Base-by-base conservation (phyloP, 2,113 vertebrate genomes). In the Alectura lathami region DNA sequence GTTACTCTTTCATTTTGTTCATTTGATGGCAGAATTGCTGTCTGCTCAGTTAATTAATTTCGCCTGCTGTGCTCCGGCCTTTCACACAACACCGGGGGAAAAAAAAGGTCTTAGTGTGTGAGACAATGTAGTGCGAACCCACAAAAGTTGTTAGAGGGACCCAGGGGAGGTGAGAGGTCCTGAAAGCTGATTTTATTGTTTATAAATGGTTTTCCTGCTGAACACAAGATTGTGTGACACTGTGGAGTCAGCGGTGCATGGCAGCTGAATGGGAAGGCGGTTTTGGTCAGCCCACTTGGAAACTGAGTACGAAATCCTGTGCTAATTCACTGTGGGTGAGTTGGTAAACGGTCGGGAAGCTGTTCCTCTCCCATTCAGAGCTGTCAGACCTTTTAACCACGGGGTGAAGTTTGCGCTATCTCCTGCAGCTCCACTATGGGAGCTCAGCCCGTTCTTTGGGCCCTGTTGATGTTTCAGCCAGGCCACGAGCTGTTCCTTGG, bases 41-140 rank as follows among this genome's bases (percentile, higher is more conserved):
- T 90, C 91, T 88, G 83, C 86, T 83, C 64, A 10, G 47, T 92
- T 94, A 94, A 95, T 97, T 96, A 87, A 94, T 83, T 93, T 96
- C 64, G 75, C 91, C 79, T 91, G 95, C 91, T 89, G 87, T 51
- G 92, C 69, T 84, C 32, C 0, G 5, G 60, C 74, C 76, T 94
- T 91, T 94, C 88, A 75, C 68, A n/a, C 34, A 67, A 43, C 80
- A 63, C 76, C 3, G 8, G 32, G 73, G 38, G 17, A 64, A 73
- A 40, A 51, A 51, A 66, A 43, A 18, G 56, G 47, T 85, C 59
- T 83, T 85, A 3, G 4, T 54, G 68, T 67, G 51, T 62, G 56
- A 94, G 72, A 94, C 78, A 80, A 56, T 54, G 72, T 88, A 79
- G 59, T 5, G 6, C 3, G n/a, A 91, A 64, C 63, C 68, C 89